A percentile compares a stretch with the other conserved stretches of the same genome.
phyloP scores from a whole-genome alignment of 2,797 vertebrate genomes.

The Neosilurus mollespiculum region DNA sequence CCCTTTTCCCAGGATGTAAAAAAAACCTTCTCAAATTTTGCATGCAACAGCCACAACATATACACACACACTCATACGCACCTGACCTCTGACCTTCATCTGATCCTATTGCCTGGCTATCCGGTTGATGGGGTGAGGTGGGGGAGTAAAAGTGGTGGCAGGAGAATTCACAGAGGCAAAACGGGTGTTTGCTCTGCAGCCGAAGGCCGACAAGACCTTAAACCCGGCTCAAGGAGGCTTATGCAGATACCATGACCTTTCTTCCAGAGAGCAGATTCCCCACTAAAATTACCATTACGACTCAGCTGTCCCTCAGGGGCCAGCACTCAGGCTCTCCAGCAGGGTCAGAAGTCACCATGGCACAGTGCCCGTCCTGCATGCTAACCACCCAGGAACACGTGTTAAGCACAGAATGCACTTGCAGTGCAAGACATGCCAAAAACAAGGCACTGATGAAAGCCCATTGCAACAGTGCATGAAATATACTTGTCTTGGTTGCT shows the following conservation, averaged over 20 bases:
- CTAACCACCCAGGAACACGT: conserved; percentile 77
- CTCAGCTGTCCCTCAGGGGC: conserved; percentile 77
- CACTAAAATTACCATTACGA: conserved; percentile 95
- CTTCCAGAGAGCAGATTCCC: conserved; percentile 91
- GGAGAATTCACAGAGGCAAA: conserved; percentile 52
- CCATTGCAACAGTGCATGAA: conserved; percentile 21
- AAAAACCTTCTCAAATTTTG: conserved; percentile 25
- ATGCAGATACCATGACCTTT: conserved; percentile 97
- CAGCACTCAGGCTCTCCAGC: conserved; percentile 70
- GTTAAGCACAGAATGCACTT: conserved; percentile 67
- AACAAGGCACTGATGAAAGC: conserved; percentile 37
- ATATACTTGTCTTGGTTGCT: conserved; percentile 20
- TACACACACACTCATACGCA: conserved; percentile 29
- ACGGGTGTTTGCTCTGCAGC: conserved; percentile 59
- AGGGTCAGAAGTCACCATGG: conserved; percentile 86
- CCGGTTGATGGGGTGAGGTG: conserved; percentile 9
- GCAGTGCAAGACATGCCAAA: conserved; percentile 26
- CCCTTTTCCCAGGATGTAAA: conserved; percentile 5
- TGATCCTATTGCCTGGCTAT: conserved; percentile 26
- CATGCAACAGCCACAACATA: conserved; percentile 31
- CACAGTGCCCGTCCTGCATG: conserved; percentile 78
- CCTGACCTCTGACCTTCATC: conserved; percentile 44
- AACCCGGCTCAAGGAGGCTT: conserved; percentile 87
- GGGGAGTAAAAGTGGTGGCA: conserved; percentile 13
- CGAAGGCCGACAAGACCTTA: conserved; percentile 83